Evolutionary conservation across 2,797 vertebrate genomes (phyloP), one percentile per base, ranked within the genome.

Genomic region (Manis crassicaudata): DNA sequence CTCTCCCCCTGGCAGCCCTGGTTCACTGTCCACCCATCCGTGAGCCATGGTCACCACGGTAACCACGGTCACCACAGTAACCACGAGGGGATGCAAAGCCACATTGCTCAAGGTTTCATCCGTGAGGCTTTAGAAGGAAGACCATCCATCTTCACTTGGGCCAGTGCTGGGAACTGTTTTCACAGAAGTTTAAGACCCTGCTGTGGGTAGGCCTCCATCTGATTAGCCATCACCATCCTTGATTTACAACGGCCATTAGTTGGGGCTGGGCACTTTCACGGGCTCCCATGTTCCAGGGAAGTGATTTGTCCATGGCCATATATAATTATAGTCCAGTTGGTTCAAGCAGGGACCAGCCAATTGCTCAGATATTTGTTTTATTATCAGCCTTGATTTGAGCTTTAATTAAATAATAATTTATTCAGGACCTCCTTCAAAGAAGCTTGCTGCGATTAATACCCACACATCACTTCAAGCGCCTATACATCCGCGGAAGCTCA

Each of bases 401-500:
- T 97, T 97, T 97, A 96, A 97, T 95, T 96, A 97, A 96, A 86
- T 97, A 96, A 96, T 96, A 97, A 96, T 97, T 97, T 96, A 93
- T 97, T 96, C 70, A 94, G 52, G 60, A 67, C 50, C 46, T 89
- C n/a, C 79, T 84, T 95, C 88, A 92, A 79, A 87, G 82, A 58
- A 88, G 63, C n/a, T 16, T 84, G 25, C 63, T 75, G 35, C 0
- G 1, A 87, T 95, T 95, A 80, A 94, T 92, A 91, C 43, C 65
- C 82, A 96, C 70, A 68, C 6, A 96, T 96, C 88, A 96, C 80
- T 94, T 92, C 50, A 68, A 95, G 62, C 92, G 37, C 96, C 92
- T 95, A 83, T 92, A 90, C 5, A 18, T 89, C 95, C 52, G 68
- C 72, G 60, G 54, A 95, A 83, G 88, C 60, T 90, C 93, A 94